phyloP scores from a whole-genome alignment of 37 sponge, comb jelly and placozoan species.

The Corticium candelabrum region DNA sequence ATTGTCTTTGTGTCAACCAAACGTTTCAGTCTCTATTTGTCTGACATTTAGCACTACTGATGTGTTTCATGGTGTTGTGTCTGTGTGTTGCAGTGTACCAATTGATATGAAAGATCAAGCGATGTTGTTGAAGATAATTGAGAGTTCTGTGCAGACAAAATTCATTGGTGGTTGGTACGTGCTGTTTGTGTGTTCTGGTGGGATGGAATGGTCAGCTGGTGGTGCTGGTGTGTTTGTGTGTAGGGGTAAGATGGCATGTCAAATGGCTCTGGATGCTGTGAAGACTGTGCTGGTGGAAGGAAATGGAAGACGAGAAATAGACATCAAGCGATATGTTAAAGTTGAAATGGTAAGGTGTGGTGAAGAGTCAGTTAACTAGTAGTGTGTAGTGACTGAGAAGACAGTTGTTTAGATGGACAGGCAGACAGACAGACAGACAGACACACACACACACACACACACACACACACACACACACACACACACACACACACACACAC shows the following conservation, averaged over 20 bases:
- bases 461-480: conserved; percentile 5
- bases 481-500: not conserved
- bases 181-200: not conserved
- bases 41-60: too few species aligned
- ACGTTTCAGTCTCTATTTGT: too few species aligned
- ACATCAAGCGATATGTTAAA: conserved; percentile 91
- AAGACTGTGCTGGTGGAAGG: conserved; percentile 63
- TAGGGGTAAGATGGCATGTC: conserved; percentile 78
- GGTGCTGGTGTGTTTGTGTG: not conserved
- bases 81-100: conserved; percentile 21
- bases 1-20: too few species aligned
- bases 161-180: conserved; percentile 80
- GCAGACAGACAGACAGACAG: too few species aligned
- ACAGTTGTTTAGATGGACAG: too few species aligned
- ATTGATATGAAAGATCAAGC: conserved; percentile 63
- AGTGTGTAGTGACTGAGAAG: too few species aligned
- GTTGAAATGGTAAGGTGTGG: conserved; percentile 93
- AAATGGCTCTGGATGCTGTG: conserved; percentile 89
- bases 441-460: conserved; percentile 5
- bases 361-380: too few species aligned
- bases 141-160: conserved; percentile 77
- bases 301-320: conserved; percentile 75
- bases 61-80: too few species aligned
- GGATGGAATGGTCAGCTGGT: not conserved
- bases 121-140: conserved; percentile 64